Conservation (phyloP, 2,113 vertebrate genomes). For the Cottus gobio region DNA sequence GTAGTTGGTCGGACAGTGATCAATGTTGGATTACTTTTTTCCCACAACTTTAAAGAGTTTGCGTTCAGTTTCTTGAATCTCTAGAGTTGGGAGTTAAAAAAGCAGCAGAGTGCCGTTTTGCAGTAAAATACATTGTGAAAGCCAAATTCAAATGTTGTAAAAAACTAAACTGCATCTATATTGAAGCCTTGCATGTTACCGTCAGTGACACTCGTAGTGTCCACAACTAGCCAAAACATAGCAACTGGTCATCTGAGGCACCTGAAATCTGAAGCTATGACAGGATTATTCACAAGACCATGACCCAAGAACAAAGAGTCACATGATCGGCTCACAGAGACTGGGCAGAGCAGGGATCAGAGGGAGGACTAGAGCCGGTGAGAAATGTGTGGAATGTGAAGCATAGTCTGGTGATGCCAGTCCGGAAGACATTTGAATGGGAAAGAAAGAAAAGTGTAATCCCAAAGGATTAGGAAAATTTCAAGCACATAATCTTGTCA, state of each 20-base stretch:
- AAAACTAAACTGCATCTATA: too few relatives aligned
- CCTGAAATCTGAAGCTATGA: not conserved
- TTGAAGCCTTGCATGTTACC: not conserved
- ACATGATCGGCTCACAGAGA: conserved; percentile 53
- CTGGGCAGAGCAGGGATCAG: conserved; percentile 13
- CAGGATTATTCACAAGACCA: conserved; percentile 44
- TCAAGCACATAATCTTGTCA: conserved; percentile 64
- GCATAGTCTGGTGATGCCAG: conserved; percentile 21
- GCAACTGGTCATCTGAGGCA: conserved; percentile 1
- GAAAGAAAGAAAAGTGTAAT: conserved; percentile 37
- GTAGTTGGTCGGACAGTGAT: not conserved
- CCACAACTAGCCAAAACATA: not conserved
- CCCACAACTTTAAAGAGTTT: not conserved
- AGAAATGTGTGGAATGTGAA: conserved; percentile 58
- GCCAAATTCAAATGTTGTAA: too few relatives aligned
- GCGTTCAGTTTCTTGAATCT: not conserved
- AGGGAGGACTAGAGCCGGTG: not conserved
- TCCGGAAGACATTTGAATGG: conserved; percentile 28
- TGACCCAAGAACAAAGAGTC: conserved; percentile 43
- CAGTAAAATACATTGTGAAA: too few relatives aligned
- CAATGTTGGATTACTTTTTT: not conserved
- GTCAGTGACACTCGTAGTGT: not conserved
- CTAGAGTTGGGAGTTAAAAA: not conserved
- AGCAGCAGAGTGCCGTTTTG: too few relatives aligned
- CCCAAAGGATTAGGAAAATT: conserved; percentile 67